Conservation (phyloP, 2,113 vertebrate species). For the Macaca mulatta region DNA sequence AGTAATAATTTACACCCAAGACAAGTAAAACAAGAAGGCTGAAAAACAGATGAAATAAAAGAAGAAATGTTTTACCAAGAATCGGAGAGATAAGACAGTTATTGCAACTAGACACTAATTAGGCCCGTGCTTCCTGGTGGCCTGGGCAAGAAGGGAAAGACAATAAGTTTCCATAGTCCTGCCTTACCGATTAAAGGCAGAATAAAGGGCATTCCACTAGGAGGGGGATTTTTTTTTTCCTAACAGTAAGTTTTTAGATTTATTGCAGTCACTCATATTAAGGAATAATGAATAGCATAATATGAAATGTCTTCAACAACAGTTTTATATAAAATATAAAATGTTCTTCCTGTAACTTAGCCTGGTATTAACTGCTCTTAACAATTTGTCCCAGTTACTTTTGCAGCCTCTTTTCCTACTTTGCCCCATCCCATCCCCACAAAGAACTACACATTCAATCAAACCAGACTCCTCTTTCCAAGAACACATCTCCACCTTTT, state of each 20-base stretch:
- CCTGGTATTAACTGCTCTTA: not conserved
- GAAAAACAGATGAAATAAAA: not conserved
- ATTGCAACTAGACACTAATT: not conserved
- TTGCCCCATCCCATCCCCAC: not conserved
- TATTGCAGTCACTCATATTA: not conserved
- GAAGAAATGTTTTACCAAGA: not conserved
- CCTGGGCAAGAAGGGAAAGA: constrained; percentile 6
- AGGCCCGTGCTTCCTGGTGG: not conserved
- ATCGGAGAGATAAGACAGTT: not conserved
- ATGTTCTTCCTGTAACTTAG: not conserved
- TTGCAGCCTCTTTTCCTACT: not conserved
- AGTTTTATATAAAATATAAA: not conserved
- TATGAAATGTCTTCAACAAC: not conserved
- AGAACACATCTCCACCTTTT: not conserved
- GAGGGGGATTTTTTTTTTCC: not conserved
- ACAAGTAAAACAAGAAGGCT: constrained; percentile 25
- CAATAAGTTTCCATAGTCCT: not conserved
- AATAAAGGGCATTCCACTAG: not conserved
- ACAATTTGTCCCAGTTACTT: not conserved
- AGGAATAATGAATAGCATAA: not conserved
- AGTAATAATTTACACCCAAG: constrained; percentile 27
- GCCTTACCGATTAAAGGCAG: not conserved
- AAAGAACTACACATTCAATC: not conserved
- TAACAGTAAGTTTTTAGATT: not conserved
- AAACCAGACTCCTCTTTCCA: not conserved